Evolutionary conservation across 2,888 invertebrate genomes (phyloP).

Genomic region (Hylaea fasciaria): DNA sequence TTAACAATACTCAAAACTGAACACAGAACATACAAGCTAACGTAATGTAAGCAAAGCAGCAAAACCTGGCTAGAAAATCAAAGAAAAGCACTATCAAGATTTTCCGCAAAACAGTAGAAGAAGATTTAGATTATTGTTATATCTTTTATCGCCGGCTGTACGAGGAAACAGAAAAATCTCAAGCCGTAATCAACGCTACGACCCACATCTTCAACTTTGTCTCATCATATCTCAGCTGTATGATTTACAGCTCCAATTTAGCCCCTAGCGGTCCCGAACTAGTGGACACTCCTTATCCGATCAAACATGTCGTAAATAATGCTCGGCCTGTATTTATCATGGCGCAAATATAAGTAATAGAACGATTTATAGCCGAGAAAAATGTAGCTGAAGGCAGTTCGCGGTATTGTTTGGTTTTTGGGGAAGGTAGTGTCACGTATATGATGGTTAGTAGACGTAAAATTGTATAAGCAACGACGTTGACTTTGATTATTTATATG

Average conservation of each 20-base stretch:
- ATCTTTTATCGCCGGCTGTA: too few relatives aligned
- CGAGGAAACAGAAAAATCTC: neutral
- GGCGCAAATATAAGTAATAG: conserved; percentile 70
- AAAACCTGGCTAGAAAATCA: too few relatives aligned
- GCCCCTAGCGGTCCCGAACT: conserved; percentile 56
- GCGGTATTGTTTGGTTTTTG: conserved; percentile 45
- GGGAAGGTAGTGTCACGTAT: neutral
- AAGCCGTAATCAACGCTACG: conserved; percentile 35
- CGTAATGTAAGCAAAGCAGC: too few relatives aligned
- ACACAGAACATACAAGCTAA: too few relatives aligned
- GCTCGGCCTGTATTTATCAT: conserved; percentile 79
- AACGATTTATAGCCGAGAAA: conserved; percentile 68
- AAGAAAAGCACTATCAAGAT: too few relatives aligned
- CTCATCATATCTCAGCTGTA: conserved; percentile 54
- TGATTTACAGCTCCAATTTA: conserved; percentile 79
- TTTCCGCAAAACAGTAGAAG: too few relatives aligned
- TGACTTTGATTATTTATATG: too few relatives aligned
- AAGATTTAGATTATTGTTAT: too few relatives aligned
- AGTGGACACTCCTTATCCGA: conserved; percentile 80
- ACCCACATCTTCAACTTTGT: conserved; percentile 54
- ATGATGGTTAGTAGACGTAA: too few relatives aligned
- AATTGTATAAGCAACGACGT: too few relatives aligned
- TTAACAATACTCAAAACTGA: too few relatives aligned
- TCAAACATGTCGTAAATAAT: conserved; percentile 80
- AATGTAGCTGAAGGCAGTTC: conserved; percentile 47